Base-by-base conservation (phyloP, 2,113 vertebrate species). In the Rhynchopsitta pachyrhyncha region DNA sequence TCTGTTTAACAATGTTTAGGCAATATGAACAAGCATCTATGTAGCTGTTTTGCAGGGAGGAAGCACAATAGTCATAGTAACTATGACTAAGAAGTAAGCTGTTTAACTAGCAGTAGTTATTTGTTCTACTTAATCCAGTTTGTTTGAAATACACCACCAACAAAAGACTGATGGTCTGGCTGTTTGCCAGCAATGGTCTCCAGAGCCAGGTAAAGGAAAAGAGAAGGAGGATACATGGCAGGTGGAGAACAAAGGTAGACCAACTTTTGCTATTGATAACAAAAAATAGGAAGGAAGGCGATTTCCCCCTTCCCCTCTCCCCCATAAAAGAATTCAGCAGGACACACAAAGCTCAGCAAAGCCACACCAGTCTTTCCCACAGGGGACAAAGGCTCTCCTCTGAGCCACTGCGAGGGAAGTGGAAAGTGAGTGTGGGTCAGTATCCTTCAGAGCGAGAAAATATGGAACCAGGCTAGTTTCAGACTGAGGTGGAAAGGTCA, bases 261-360 rank as follows among this genome's bases (percentile, higher is more conserved):
- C 89, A 63, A n/a, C 82, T 87, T 82, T 39, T 57, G 79, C 90
- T 71, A 50, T 24, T 50, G 66, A 63, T 76, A 93, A 91, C 52
- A 92, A 92, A 90, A 91, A 93, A 33, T 49, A 92, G 93, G 82
- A 95, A 96, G 92, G 85, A 97, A 97, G 76, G 92, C 78, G 53
- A 80, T 92, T 93, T 97, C 29, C 78, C 92, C 73, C 77, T 91
- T 88, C 78, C 68, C 83, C 49, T 4, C 78, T 76, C 71, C 85
- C 70, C 59, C 13, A 13, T 74, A 42, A 62, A 94, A 86, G 33
- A 84, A 84, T 82, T 79, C 44, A 70, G 64, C 49, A 70, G 66
- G 74, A 87, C 31, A 29, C 17, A 73, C 41, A 82, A 91, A 94
- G 52, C 10, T 64, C 66, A 78, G 81, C 74, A 94, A 83, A 95